Evolutionary conservation across 1,140 invertebrate species (phyloP).

Genomic region (honey bee (Apis mellifera)): DNA sequence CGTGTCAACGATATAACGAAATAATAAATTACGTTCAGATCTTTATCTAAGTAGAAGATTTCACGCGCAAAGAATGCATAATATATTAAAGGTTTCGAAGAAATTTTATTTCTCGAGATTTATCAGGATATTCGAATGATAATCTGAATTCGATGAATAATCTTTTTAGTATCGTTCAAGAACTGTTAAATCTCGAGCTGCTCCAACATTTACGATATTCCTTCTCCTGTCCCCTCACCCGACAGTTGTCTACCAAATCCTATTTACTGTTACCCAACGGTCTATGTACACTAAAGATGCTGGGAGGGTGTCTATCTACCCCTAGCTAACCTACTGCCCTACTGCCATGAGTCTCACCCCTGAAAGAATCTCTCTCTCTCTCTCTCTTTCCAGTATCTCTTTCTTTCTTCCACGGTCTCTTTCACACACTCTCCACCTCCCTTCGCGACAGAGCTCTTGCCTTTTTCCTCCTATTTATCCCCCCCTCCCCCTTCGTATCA

Average conservation of each 20-base stretch:
- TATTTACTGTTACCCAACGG: constrained; percentile 72
- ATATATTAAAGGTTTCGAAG: too few species aligned
- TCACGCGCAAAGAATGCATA: too few species aligned
- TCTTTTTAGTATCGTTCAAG: constrained; percentile 52
- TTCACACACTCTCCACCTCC: constrained; percentile 48
- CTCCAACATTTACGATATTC: constrained; percentile 60
- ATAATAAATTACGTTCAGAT: too few species aligned
- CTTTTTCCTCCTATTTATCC: constrained; percentile 33
- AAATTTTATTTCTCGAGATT: too few species aligned
- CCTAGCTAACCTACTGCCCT: constrained; percentile 80
- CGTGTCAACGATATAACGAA: background rate
- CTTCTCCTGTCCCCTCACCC: constrained; percentile 24
- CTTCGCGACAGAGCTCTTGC: constrained; percentile 30
- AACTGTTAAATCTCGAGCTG: constrained; percentile 56
- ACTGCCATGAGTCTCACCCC: constrained; percentile 72
- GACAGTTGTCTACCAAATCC: constrained; percentile 75
- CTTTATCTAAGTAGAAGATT: too few species aligned
- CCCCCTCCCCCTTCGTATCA: constrained; percentile 7
- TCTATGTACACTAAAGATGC: constrained; percentile 63
- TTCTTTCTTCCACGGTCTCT: constrained; percentile 30
- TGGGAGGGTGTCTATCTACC: constrained; percentile 73
- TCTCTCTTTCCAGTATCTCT: constrained; percentile 4
- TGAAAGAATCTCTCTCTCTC: constrained; percentile 53
- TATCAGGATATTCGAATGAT: too few species aligned
- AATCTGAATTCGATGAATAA: too few species aligned